Conservation (phyloP, 2,113 vertebrate species). For the Tychaedon coryphoeus region DNA sequence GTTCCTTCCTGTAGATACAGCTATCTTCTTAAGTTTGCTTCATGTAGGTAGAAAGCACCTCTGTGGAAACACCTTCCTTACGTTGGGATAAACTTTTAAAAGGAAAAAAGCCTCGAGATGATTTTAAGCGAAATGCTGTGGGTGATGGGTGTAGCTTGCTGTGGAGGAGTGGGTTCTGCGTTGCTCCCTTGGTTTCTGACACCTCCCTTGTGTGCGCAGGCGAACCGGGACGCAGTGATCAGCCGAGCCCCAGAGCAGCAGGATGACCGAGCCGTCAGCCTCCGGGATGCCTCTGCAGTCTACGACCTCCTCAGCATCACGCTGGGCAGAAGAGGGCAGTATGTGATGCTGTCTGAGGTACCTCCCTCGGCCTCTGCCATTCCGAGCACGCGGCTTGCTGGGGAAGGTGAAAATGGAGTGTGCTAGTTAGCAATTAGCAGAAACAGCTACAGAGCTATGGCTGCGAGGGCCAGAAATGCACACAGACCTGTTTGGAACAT, state of each 20-base stretch:
- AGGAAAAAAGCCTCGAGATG: not conserved
- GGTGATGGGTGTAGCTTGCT: not conserved
- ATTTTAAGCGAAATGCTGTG: not conserved
- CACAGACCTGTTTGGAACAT: not conserved
- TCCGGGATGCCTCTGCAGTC: constrained; percentile 86
- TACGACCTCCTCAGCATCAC: constrained; percentile 96
- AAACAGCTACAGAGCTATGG: not conserved
- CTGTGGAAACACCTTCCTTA: not conserved
- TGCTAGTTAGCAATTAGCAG: not conserved
- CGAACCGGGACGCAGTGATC: constrained; percentile 90
- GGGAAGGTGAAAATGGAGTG: not conserved
- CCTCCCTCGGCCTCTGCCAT: not conserved
- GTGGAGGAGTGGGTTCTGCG: not conserved
- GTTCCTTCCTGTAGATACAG: not conserved
- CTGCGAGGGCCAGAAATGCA: not conserved
- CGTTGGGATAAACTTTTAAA: not conserved
- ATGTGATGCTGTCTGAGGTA: constrained; percentile 96
- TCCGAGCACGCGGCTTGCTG: fast-evolving
- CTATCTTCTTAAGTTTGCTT: not conserved
- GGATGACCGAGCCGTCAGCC: constrained; percentile 84
- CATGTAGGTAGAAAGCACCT: not conserved
- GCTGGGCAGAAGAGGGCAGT: constrained; percentile 97
- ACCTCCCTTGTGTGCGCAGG: constrained; percentile 67
- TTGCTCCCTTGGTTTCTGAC: not conserved
- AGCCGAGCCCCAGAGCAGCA: constrained; percentile 90